phyloP scores from a whole-genome alignment of 2,113 vertebrate genomes.

The Menidia beryllina region DNA sequence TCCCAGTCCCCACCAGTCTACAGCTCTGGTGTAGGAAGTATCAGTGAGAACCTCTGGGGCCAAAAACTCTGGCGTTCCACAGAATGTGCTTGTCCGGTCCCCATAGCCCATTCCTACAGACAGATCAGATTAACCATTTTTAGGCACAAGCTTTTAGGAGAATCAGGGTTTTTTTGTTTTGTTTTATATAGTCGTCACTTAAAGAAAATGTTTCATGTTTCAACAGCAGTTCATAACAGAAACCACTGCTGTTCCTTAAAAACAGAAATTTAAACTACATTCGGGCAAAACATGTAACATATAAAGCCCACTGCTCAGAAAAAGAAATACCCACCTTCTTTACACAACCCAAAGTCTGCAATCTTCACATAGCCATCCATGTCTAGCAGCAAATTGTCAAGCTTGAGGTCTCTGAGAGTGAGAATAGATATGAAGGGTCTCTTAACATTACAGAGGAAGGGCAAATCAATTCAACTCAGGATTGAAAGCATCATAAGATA shows the following conservation, averaged over 20 bases:
- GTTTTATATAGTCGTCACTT: too few species aligned
- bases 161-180: neutral
- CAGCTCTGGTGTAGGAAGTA: constrained; percentile 94
- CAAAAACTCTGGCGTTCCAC: constrained; percentile 97
- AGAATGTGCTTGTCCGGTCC: constrained; percentile 97
- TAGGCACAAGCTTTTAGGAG: neutral
- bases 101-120: constrained; percentile 94
- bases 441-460: neutral
- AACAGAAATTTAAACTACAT: neutral
- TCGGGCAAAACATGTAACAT: neutral
- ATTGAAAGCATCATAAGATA: too few species aligned
- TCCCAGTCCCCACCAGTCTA: constrained; percentile 98
- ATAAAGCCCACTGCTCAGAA: constrained; percentile 3
- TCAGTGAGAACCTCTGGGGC: constrained; percentile 98
- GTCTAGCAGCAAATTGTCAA: constrained; percentile 96
- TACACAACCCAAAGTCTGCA: constrained; percentile 98
- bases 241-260: neutral
- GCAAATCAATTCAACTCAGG: too few species aligned
- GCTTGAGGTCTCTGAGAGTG: constrained; percentile 91
- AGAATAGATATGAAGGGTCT: constrained; percentile 5
- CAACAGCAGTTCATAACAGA: neutral
- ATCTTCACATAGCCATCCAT: constrained; percentile 98
- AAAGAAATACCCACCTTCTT: constrained; percentile 88
- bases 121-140: neutral
- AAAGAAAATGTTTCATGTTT: too few species aligned